Evolutionary conservation across 2,797 vertebrate genomes (phyloP), one percentile per base, ranked within the genome.

Genomic region (Thamnophis elegans): DNA sequence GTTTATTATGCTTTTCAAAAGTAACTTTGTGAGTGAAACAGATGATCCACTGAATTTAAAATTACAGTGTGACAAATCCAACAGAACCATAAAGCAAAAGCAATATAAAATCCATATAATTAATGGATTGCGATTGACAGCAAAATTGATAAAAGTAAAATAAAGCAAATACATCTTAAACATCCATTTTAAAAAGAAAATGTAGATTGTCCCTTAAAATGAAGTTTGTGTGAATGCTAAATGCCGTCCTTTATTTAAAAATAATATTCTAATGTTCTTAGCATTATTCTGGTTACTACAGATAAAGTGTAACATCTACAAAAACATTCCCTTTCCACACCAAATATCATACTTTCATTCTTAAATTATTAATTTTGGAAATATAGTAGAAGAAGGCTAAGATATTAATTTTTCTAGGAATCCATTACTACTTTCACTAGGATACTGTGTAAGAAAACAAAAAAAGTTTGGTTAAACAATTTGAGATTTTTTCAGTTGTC

Each of bases 381-480:
- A 55, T 85, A 91, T 26, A 25, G 16, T 26, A 55, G 32, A 42
- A 36, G 18, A 42, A 11, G 20, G 20, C 59, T 85, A 32, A 85
- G 51, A 47, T 14, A 85, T 28, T 25, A 18, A 20, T n/a, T 73
- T 13, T 51, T 22, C 28, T 85, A 87, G 42, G 25, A 78, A 89
- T 51, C 42, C 28, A 60, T 47, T 85, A 59, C 1, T 58, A 73
- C 2, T 2, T 53, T 92, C n/a, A 89, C 32, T 47, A 59, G 59
- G 25, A 82, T 22, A 4, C 68, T 5, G 28, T 32, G 26, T 16
- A 51, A 89, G 42, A 68, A 18, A 53, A 88, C 32, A 59, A 88
- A 68, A 68, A 91, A 90, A 51, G 89, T 94, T 93, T 95, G 47
- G 88, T 90, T 32, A 91, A 53, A 42, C 91, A 94, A 94, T 42